A percentile compares a stretch with the other conserved stretches of the same genome.
Evolutionary conservation across 2,888 invertebrate genomes (phyloP).

Genomic region (Amphipyra tragopoginis): DNA sequence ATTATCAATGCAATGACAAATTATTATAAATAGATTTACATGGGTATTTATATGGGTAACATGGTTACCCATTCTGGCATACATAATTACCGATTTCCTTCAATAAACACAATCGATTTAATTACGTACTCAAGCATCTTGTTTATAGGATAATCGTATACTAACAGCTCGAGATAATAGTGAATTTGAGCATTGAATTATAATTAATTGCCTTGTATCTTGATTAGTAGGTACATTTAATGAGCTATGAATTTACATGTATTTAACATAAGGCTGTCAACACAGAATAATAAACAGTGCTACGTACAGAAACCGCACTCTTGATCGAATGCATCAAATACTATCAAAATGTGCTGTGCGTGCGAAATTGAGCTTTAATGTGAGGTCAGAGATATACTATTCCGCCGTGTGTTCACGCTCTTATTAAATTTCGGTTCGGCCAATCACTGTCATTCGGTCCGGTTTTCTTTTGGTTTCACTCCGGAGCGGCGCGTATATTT

Average conservation of each 20-base stretch:
- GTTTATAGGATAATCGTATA: slow-evolving; percentile 66
- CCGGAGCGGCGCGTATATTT: too few species aligned
- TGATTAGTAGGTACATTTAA: slow-evolving; percentile 26
- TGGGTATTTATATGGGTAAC: slow-evolving; percentile 16
- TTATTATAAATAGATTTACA: slow-evolving; percentile 4
- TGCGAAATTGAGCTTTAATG: too few species aligned
- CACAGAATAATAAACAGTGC: too few species aligned
- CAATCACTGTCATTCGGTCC: too few species aligned
- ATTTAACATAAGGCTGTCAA: slow-evolving; percentile 25
- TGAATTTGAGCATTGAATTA: slow-evolving; percentile 62
- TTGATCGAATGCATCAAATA: too few species aligned
- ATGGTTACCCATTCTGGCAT: slow-evolving; percentile 37
- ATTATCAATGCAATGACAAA: slow-evolving; percentile 1
- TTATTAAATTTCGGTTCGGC: too few species aligned
- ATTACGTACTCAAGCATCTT: slow-evolving; percentile 69
- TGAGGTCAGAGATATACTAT: too few species aligned
- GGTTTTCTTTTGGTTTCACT: too few species aligned
- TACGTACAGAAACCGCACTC: too few species aligned
- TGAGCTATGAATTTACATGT: background rate
- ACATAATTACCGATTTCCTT: slow-evolving; percentile 53
- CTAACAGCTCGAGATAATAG: slow-evolving; percentile 66
- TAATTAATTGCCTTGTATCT: slow-evolving; percentile 47
- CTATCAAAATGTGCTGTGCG: too few species aligned
- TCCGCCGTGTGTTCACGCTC: too few species aligned
- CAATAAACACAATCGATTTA: slow-evolving; percentile 62